These are phyloP conservation scores for Mamestra configurata DNA, from an alignment of 1,140 invertebrate genomes.

Conservation along the genomic window DNA sequence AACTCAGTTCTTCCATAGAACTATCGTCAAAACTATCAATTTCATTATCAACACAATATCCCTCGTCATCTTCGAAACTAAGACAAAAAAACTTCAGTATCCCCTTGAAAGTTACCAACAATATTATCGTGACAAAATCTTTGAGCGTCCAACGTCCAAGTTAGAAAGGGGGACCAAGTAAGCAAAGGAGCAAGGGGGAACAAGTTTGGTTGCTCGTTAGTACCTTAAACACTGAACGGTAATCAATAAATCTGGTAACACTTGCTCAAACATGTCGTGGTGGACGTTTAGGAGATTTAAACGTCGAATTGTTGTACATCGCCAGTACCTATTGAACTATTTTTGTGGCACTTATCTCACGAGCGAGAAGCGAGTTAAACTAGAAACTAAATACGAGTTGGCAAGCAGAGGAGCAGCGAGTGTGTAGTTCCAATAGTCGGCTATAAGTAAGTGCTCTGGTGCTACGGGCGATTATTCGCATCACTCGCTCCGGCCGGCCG, in stretches of 20 bases:
- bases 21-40: neutral
- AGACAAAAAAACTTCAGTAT: constrained; percentile 7
- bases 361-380: too few species aligned
- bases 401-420: too few species aligned
- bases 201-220: constrained; percentile 30
- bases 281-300: neutral
- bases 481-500: too few species aligned
- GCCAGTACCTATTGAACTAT: too few species aligned
- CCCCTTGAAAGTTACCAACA: neutral
- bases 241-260: constrained; percentile 26
- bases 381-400: too few species aligned
- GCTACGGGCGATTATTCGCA: too few species aligned
- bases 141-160: constrained; percentile 1
- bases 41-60: neutral
- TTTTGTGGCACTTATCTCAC: too few species aligned
- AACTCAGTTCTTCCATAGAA: neutral
- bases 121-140: constrained; percentile 22
- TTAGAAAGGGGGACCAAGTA: too few species aligned
- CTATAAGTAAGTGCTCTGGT: too few species aligned
- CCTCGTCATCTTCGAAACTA: neutral
- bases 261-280: constrained; percentile 2
- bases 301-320: neutral
- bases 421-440: too few species aligned
- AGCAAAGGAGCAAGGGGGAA: neutral
- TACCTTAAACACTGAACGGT: constrained; percentile 4